Evolutionary conservation across 2,113 vertebrate species (phyloP), one percentile per base, ranked within the genome.

Genomic region (Ciconia maguari): DNA sequence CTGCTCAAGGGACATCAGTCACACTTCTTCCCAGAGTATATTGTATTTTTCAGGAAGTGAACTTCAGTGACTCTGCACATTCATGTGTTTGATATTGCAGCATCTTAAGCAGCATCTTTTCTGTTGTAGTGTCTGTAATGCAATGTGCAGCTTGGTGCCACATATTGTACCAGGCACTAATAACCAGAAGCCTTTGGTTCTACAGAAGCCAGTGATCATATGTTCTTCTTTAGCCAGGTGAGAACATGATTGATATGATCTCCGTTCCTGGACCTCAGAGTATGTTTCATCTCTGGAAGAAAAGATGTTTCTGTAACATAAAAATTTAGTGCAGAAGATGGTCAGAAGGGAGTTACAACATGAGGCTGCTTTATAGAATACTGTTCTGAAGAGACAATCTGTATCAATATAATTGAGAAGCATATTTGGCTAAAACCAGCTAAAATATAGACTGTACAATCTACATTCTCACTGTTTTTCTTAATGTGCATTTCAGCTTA

Each of bases 1-100:
- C 97, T 98, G 72, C 94, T 98, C 95, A 78, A 85, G 11, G 82
- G 93, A 95, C 97, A 98, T 98, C 98, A 98, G 98, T 98, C 98
- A 98, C 98, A 96, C 93, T 97, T 97, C 92, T 98, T 94, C 94
- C 80, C 24, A 48, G 91, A 84, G 57, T 97, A 91, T 91, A 97
- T 91, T 98, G 97, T 98, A 98, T 98, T 98, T 98, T 98, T 98
- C 97, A 98, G 98, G 97, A 98, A 98, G 91, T 96, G 97, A 98
- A 98, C 97, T 98, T 98, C 93, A 93, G 94, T 94, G 97, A 94
- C 97, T 98, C 97, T 96, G 91, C 95, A 95, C 96, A 91, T 96
- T 97, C 93, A 19, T 52, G 81, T 93, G 82, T 89, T 89, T 72
- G 79, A 93, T 95, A 96, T 52, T 97, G 87, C 85, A 57, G 94